These are phyloP conservation scores for Capitella teleta DNA, from an alignment of 1,140 invertebrate species.

Conservation along the genomic window DNA sequence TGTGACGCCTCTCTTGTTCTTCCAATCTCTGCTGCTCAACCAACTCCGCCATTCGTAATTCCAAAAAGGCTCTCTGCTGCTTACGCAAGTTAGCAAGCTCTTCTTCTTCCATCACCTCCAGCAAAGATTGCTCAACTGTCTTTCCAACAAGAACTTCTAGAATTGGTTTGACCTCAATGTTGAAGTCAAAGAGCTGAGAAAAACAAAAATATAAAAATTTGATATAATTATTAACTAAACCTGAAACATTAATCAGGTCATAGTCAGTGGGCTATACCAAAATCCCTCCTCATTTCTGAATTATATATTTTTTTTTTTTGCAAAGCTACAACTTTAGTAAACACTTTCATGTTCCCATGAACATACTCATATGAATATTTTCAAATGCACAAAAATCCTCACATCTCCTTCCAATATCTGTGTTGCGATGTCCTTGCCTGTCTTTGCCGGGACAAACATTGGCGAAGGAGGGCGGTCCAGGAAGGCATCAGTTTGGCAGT, in stretches of 20 bases:
- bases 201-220: too few species aligned
- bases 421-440: conserved; percentile 64
- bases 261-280: too few species aligned
- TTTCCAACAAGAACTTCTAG: conserved; percentile 76
- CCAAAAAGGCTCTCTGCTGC: conserved; percentile 64
- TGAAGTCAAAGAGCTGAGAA: conserved; percentile 58
- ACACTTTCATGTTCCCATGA: too few species aligned
- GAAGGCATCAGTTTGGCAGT: conserved; percentile 76
- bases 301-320: too few species aligned
- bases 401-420: conserved; percentile 80
- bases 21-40: conserved; percentile 63
- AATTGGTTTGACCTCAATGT: conserved; percentile 74
- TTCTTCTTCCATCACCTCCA: conserved; percentile 55
- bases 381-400: conserved; percentile 42
- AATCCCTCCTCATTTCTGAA: too few species aligned
- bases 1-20: conserved; percentile 56
- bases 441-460: conserved; percentile 61
- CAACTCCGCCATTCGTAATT: conserved; percentile 60
- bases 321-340: too few species aligned
- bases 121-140: conserved; percentile 71
- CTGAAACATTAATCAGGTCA: too few species aligned
- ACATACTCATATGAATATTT: too few species aligned
- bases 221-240: too few species aligned
- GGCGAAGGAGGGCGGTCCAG: conserved; percentile 63
- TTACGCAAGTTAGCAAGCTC: conserved; percentile 56